Percentiles rank a stretch among this genome's conserved stretches.
phyloP scores from a whole-genome alignment of 2,797 vertebrate genomes.

The Nyctibius grandis region DNA sequence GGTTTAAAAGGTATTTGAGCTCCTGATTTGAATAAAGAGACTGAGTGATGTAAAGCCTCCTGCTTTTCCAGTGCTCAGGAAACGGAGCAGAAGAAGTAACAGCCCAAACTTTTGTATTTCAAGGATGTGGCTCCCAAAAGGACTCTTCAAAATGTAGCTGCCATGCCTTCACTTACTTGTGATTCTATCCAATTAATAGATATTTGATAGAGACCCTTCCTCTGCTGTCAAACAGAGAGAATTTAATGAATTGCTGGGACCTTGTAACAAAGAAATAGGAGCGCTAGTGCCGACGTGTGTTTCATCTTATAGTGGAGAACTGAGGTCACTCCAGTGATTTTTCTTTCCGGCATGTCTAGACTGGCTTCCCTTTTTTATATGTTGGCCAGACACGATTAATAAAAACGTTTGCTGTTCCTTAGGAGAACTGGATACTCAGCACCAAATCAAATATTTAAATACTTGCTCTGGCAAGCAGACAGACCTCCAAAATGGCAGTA shows the following conservation, averaged over 20 bases:
- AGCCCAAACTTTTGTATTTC: not conserved
- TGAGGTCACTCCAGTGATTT: conserved; percentile 28
- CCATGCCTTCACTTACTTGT: not conserved
- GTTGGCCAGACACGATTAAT: conserved; percentile 31
- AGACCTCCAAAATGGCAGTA: not conserved
- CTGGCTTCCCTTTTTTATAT: conserved; percentile 41
- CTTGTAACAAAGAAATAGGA: not conserved
- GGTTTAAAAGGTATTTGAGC: not conserved
- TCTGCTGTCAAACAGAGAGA: not conserved
- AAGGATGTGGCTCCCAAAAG: not conserved
- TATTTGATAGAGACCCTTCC: not conserved
- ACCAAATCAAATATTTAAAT: conserved; percentile 55
- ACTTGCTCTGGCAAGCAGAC: conserved; percentile 22
- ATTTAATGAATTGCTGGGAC: not conserved
- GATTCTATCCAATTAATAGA: not conserved
- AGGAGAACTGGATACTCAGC: conserved; percentile 34
- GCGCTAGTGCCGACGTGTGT: not conserved
- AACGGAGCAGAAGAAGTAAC: not conserved
- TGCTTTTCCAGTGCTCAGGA: not conserved
- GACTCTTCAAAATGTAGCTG: not conserved
- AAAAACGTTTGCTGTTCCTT: conserved; percentile 6
- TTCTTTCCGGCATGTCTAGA: conserved; percentile 48
- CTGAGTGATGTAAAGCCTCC: not conserved
- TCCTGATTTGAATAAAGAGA: not conserved
- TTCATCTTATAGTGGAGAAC: conserved; percentile 29